phyloP scores from a whole-genome alignment of 1,140 invertebrate species.

The Tetramorium parvispinum region DNA sequence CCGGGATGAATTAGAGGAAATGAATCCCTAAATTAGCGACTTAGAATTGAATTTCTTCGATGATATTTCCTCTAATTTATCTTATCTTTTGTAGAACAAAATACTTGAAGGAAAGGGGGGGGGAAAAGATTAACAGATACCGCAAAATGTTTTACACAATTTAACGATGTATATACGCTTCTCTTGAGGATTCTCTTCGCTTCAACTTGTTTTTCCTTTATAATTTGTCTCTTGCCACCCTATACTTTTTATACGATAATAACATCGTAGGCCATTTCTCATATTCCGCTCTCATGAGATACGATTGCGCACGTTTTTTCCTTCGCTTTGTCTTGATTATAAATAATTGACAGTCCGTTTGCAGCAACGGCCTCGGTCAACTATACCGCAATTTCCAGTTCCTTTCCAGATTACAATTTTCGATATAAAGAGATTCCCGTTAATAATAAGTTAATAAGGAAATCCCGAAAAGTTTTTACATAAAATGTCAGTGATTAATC shows the following conservation, averaged over 20 bases:
- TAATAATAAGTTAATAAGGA: not conserved
- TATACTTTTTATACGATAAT: conserved; percentile 37
- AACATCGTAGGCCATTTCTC: conserved; percentile 36
- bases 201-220: conserved; percentile 34
- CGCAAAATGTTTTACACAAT: conserved; percentile 40
- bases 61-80: not conserved
- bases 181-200: not conserved
- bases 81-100: not conserved
- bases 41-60: not conserved
- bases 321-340: conserved; percentile 55
- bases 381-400: not conserved
- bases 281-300: conserved; percentile 38
- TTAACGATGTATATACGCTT: conserved; percentile 18
- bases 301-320: conserved; percentile 45
- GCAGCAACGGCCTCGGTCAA: conserved; percentile 11
- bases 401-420: not conserved
- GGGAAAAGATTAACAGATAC: conserved; percentile 8
- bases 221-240: conserved; percentile 21
- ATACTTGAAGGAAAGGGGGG: not conserved
- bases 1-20: conserved; percentile 14
- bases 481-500: not conserved
- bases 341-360: conserved; percentile 37
- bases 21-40: not conserved
- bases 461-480: not conserved
- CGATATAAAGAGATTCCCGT: not conserved